Evolutionary conservation across 1,140 invertebrate genomes (phyloP).

Genomic region (Papilio glaucus): DNA sequence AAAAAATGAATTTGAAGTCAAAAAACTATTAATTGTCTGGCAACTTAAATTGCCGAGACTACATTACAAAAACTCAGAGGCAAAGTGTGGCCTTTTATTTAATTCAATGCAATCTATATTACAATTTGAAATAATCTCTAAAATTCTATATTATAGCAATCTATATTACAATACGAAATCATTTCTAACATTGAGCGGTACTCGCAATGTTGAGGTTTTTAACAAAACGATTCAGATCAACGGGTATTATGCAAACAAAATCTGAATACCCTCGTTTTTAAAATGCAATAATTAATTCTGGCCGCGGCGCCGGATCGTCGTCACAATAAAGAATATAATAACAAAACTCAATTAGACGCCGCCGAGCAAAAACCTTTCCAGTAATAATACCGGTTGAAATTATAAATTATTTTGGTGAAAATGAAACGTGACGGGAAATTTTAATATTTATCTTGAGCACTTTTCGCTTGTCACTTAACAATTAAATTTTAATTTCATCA

Average conservation of each 20-base stretch:
- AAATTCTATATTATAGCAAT: too few species aligned
- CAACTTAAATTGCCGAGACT: too few species aligned
- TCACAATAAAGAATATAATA: slow-evolving; percentile 14
- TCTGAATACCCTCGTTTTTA: slow-evolving; percentile 8
- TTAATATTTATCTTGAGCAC: neutral
- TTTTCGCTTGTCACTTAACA: neutral
- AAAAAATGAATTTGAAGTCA: too few species aligned
- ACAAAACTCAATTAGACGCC: slow-evolving; percentile 13
- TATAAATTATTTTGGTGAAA: slow-evolving; percentile 22
- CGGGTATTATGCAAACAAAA: slow-evolving; percentile 2
- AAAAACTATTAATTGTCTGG: too few species aligned
- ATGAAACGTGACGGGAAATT: neutral
- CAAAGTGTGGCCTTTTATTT: too few species aligned
- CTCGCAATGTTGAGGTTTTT: neutral
- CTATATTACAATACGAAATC: too few species aligned
- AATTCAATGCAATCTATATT: neutral
- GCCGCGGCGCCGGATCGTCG: neutral
- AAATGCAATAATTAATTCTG: slow-evolving; percentile 12
- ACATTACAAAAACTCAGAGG: too few species aligned
- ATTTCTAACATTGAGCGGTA: too few species aligned
- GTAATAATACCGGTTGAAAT: slow-evolving; percentile 5
- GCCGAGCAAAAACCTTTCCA: neutral
- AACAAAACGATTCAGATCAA: neutral
- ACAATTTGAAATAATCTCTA: too few species aligned
- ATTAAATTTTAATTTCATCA: neutral